Percentiles rank a stretch among this genome's conserved stretches.
Evolutionary conservation across 2,797 vertebrate genomes (phyloP).

Genomic region (Arnoldichthys spilopterus): DNA sequence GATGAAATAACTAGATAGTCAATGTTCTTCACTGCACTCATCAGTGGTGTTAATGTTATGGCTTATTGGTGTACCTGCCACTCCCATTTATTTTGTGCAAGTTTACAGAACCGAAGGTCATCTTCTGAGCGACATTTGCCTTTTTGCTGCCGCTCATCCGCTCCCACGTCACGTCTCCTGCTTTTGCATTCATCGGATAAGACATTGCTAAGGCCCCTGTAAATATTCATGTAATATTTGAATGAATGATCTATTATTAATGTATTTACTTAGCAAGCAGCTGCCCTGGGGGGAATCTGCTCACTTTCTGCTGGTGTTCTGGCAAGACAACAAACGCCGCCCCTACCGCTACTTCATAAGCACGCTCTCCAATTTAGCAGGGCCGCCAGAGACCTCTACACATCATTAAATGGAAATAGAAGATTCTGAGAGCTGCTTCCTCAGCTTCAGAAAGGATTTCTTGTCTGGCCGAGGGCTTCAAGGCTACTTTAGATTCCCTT

Average conservation of each 20-base stretch:
- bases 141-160: neutral
- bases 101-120: slow-evolving; percentile 7
- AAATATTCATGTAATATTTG: slow-evolving; percentile 53
- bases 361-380: slow-evolving; percentile 25
- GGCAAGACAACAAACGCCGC: slow-evolving; percentile 42
- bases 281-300: slow-evolving; percentile 30
- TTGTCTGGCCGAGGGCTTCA: slow-evolving; percentile 21
- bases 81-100: neutral
- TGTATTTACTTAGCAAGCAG: slow-evolving; percentile 46
- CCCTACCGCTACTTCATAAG: slow-evolving; percentile 37
- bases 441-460: neutral
- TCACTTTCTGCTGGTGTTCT: slow-evolving; percentile 36
- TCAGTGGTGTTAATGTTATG: no score
- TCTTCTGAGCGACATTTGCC: no score
- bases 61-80: no score
- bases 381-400: slow-evolving; percentile 36
- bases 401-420: slow-evolving; percentile 37
- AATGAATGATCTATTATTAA: slow-evolving; percentile 46
- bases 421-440: slow-evolving; percentile 15
- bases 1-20: no score
- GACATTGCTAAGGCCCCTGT: slow-evolving; percentile 34
- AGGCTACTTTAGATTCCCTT: slow-evolving; percentile 18
- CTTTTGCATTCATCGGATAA: slow-evolving; percentile 30
- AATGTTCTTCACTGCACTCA: no score
- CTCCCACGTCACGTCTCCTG: slow-evolving; percentile 13